A percentile compares a stretch with the other conserved stretches of the same genome.
Evolutionary conservation across 2,113 vertebrate species (phyloP).

Genomic region (Saguinus midas): DNA sequence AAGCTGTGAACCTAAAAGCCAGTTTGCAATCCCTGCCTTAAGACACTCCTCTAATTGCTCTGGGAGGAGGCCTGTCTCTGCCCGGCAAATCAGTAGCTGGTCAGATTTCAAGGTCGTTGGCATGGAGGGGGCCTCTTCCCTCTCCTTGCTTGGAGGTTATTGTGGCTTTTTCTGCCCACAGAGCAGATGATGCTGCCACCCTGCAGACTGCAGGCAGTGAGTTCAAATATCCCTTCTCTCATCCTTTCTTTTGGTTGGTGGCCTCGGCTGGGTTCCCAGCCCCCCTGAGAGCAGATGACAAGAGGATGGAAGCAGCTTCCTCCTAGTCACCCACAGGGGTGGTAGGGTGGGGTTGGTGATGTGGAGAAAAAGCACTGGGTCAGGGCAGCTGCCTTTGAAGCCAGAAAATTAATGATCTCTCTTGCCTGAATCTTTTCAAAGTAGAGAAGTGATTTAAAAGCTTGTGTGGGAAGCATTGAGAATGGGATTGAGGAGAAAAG

Average conservation of each 20-base stretch:
- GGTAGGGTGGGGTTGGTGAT: background rate
- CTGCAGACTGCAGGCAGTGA: background rate
- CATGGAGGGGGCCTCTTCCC: background rate
- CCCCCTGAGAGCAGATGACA: background rate
- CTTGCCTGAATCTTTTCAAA: background rate
- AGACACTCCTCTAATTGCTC: background rate
- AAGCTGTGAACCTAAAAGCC: background rate
- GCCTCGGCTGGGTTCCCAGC: background rate
- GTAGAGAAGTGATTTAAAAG: conserved; percentile 25
- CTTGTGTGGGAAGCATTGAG: background rate
- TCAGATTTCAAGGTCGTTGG: conserved; percentile 9
- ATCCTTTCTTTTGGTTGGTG: background rate
- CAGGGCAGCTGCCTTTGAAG: background rate
- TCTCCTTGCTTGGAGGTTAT: background rate
- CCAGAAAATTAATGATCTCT: conserved; percentile 19
- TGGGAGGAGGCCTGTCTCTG: background rate
- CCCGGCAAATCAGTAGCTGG: background rate
- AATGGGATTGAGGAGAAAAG: background rate
- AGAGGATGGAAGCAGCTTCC: background rate
- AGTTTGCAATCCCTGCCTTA: background rate
- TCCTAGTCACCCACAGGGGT: rapidly evolving
- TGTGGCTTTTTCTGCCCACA: conserved; percentile 34
- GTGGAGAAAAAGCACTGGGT: background rate
- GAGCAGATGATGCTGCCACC: background rate
- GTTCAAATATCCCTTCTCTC: background rate